phyloP scores from a whole-genome alignment of 2,113 vertebrate species.

The Fregetta grallaria region DNA sequence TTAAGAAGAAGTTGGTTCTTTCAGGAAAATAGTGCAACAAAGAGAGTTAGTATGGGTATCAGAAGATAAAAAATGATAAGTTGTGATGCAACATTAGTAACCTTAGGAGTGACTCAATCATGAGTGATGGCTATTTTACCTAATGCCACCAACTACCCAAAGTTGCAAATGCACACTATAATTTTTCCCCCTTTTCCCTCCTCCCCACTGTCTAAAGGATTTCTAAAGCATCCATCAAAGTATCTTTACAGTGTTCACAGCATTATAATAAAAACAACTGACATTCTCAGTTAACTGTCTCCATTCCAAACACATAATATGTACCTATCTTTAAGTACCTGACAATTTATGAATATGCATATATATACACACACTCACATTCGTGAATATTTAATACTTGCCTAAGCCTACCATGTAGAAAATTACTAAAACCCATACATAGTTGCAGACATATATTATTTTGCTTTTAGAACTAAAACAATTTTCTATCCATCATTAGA shows the following conservation, averaged over 20 bases:
- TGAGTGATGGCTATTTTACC: conserved; percentile 45
- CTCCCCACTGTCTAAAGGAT: conserved; percentile 2
- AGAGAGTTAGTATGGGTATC: conserved; percentile 99
- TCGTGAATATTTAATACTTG: not conserved
- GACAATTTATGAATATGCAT: not conserved
- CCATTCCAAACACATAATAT: not conserved
- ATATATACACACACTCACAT: not conserved
- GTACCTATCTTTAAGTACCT: not conserved
- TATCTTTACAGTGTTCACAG: conserved; percentile 1
- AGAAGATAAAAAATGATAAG: conserved; percentile 83
- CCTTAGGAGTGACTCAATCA: conserved; percentile 77
- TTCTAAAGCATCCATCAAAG: conserved; percentile 8
- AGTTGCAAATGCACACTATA: conserved; percentile 32
- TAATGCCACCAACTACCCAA: conserved; percentile 66
- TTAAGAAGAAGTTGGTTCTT: conserved; percentile 99
- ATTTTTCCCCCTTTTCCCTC: not conserved
- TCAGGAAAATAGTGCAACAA: conserved; percentile 99
- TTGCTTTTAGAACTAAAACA: not conserved
- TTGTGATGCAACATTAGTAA: conserved; percentile 87
- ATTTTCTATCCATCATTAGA: not conserved
- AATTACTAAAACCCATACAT: not conserved
- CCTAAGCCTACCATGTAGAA: not conserved
- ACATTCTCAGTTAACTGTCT: not conserved
- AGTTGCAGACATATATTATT: not conserved
- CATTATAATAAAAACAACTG: not conserved